Evolutionary conservation across 2,888 invertebrate genomes (phyloP).

Genomic region (Troides helena): DNA sequence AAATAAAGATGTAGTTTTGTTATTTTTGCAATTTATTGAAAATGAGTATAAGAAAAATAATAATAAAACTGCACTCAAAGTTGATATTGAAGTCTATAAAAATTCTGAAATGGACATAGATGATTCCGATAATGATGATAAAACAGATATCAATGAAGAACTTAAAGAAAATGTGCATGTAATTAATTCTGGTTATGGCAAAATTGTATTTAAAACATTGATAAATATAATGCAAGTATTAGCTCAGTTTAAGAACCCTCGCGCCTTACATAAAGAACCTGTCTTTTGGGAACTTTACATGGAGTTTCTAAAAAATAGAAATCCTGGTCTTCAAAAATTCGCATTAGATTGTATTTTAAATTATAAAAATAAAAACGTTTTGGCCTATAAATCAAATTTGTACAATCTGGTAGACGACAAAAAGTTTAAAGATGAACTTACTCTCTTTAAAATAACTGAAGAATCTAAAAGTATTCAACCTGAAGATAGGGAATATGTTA

Average conservation of each 20-base stretch:
- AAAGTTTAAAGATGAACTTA: constrained; percentile 91
- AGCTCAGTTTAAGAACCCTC: constrained; percentile 89
- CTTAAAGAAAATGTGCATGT: constrained; percentile 43
- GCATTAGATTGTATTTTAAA: constrained; percentile 92
- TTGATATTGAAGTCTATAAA: constrained; percentile 82
- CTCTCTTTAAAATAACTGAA: constrained; percentile 88
- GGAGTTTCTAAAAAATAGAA: constrained; percentile 89
- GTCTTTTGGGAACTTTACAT: constrained; percentile 87
- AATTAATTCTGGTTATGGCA: constrained; percentile 62
- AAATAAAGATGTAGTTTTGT: constrained; percentile 88
- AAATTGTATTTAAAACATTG: constrained; percentile 76
- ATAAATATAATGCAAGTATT: constrained; percentile 87
- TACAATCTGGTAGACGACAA: constrained; percentile 91
- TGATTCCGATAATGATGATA: constrained; percentile 51
- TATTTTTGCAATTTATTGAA: constrained; percentile 91
- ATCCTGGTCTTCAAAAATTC: constrained; percentile 89
- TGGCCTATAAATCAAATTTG: constrained; percentile 90
- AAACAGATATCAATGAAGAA: constrained; percentile 60
- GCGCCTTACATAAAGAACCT: constrained; percentile 87
- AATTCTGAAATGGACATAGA: constrained; percentile 60
- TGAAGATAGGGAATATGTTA: constrained; percentile 88
- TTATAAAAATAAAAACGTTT: constrained; percentile 89
- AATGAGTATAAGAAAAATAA: constrained; percentile 74
- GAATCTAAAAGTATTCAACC: constrained; percentile 83
- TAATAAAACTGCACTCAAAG: constrained; percentile 61